phyloP scores from a whole-genome alignment of 2,888 invertebrate species.

The Papilio elwesi region DNA sequence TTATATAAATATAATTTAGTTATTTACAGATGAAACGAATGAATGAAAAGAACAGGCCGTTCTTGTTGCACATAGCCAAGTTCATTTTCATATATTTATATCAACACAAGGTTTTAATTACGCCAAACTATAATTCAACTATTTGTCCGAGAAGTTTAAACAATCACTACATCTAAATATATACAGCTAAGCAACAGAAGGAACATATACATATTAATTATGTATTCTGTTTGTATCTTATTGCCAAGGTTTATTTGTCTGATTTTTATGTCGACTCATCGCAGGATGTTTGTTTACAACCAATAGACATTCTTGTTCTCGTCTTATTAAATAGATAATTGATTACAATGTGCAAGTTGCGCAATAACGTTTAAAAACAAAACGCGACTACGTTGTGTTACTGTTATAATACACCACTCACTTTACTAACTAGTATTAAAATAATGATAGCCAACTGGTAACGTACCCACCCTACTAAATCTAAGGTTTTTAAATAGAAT shows the following conservation, averaged over 20 bases:
- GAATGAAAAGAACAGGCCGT: too few relatives aligned
- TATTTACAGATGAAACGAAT: too few relatives aligned
- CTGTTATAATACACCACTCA: too few relatives aligned
- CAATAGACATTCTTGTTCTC: conserved; percentile 24
- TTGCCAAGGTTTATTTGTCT: conserved; percentile 31
- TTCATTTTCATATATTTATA: too few relatives aligned
- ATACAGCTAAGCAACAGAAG: conserved; percentile 23
- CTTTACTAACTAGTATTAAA: too few relatives aligned
- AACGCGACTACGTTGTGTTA: too few relatives aligned
- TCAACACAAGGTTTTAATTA: background rate
- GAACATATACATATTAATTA: conserved; percentile 26
- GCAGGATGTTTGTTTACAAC: conserved; percentile 33
- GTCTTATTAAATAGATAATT: conserved; percentile 29
- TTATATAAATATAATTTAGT: too few relatives aligned
- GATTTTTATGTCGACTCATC: conserved; percentile 35
- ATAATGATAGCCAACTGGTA: too few relatives aligned
- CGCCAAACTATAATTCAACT: background rate
- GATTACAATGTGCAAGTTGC: conserved; percentile 8
- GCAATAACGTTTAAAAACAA: background rate
- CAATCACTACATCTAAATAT: background rate
- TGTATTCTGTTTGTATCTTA: conserved; percentile 36
- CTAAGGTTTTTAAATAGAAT: too few relatives aligned
- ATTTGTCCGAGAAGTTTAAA: background rate
- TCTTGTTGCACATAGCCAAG: too few relatives aligned
- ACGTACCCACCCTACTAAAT: too few relatives aligned